Conservation (phyloP, 2,888 invertebrate genomes). For the Aethes cnicana region DNA sequence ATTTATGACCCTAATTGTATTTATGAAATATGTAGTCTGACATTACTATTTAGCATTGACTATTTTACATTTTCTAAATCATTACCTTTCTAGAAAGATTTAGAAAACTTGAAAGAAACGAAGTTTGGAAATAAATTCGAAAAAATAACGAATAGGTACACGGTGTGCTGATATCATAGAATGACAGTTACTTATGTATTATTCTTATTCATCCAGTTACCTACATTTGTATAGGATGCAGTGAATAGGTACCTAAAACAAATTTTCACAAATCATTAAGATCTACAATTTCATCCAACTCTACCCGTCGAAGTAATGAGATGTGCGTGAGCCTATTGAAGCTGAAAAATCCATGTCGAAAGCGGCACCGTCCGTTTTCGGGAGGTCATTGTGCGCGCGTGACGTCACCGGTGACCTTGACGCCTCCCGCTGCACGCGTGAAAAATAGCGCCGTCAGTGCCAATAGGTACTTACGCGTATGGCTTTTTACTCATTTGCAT, state of each 20-base stretch:
- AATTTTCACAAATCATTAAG: no score
- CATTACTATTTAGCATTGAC: no score
- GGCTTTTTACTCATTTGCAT: slow-evolving; percentile 30
- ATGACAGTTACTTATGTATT: no score
- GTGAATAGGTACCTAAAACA: no score
- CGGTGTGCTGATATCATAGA: no score
- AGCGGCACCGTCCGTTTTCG: slow-evolving; percentile 47
- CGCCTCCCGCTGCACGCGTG: slow-evolving; percentile 57
- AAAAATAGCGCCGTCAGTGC: slow-evolving; percentile 56
- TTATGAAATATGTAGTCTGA: background rate
- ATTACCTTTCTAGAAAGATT: no score
- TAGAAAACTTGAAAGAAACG: no score
- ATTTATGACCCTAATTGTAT: background rate
- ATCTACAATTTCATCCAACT: background rate
- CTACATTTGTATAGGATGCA: no score
- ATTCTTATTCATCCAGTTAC: no score
- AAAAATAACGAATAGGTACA: background rate
- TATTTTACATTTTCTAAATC: no score
- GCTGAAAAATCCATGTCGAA: slow-evolving; percentile 20
- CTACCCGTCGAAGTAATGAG: background rate
- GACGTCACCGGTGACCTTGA: slow-evolving; percentile 82
- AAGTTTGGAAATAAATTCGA: background rate
- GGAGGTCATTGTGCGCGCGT: slow-evolving; percentile 74
- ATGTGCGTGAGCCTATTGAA: slow-evolving; percentile 12
- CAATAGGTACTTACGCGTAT: slow-evolving; percentile 40